These are phyloP conservation scores for Apaloderma vittatum DNA, from an alignment of 2,113 vertebrate species.

Conservation along the genomic window DNA sequence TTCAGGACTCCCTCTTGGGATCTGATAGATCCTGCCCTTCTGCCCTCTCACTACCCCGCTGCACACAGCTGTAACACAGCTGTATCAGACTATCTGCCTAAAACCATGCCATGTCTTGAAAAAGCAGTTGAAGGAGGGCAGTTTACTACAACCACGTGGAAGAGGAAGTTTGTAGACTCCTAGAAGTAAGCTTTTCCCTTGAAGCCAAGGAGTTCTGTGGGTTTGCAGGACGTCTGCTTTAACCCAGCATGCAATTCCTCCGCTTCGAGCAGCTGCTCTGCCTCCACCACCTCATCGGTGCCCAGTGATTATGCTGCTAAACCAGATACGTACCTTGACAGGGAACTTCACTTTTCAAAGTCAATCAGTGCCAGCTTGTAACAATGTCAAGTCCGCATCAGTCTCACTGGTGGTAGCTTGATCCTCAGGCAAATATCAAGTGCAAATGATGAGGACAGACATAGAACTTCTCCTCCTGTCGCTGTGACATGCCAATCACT, in stretches of 20 bases:
- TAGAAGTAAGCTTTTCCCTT: background rate
- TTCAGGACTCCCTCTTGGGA: accelerated
- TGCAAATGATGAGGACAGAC: background rate
- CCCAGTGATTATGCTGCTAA: background rate
- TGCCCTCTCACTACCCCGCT: background rate
- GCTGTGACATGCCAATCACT: background rate
- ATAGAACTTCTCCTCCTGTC: background rate
- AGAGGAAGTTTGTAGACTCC: background rate
- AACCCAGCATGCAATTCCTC: background rate
- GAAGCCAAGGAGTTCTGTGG: background rate
- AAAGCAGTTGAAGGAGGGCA: accelerated
- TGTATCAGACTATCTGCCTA: accelerated
- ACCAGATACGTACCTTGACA: background rate
- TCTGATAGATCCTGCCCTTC: background rate
- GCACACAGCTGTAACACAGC: accelerated
- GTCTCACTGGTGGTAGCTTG: background rate
- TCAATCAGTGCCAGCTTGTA: background rate
- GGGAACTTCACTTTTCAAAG: background rate
- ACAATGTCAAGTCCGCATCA: background rate
- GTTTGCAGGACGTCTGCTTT: background rate
- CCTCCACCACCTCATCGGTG: background rate
- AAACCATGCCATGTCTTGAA: background rate
- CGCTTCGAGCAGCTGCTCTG: background rate
- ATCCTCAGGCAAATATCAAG: background rate
- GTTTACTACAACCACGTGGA: accelerated